Base-by-base conservation (phyloP, 2,888 invertebrate genomes). In the Caenorhabditis auriculariae region DNA sequence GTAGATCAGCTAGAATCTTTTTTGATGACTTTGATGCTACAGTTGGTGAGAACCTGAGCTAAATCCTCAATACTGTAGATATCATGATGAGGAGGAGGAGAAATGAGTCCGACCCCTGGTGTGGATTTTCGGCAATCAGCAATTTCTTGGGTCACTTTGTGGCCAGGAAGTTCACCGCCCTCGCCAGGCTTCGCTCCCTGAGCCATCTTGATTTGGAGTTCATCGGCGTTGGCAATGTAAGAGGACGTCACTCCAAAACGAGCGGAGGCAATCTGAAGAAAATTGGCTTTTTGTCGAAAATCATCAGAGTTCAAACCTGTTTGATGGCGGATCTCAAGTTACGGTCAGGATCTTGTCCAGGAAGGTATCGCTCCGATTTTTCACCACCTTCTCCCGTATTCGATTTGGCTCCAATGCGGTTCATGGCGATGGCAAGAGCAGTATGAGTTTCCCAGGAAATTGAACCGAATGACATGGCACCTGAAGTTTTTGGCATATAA, bases 11-110 rank as follows among this genome's bases (percentile, higher is more conserved):
- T 83, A 49, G 64, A 74, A 81, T 38, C 12, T 52, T 35, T 39
- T 32, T 52, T 43, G n/a, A 27, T 39, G 17, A 28, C 26, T 37
- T 17, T 49, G 2, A 6, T 43, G 17, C 17, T 17, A 6, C 7
- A 24, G 4, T n/a, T 27, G 2, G 17, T 7, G 28, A n/a, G n/a
- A n/a, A 85, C 85, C 83, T 98, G 93, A 0, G 96, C 93, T 77
- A 98, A 85, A 86, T 98, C 98, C 84, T 98, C 98, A 82, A 98
- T 98, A 47, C 94, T 95, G 85, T 98, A 98, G 84, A 98, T 98
- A 81, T 98, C 98, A 85, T 98, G 98, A 85, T 98, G 98, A 2
- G 98, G 98, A 9, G 98, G 96, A 5, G 98, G 98, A 0, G 94
- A 95, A 82, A 98, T 98, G 7, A 98, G 86, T 5, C 96, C 96